A percentile compares a stretch with the other conserved stretches of the same genome.
Evolutionary conservation across 2,113 vertebrate species (phyloP).

Genomic region (Oncorhynchus tshawytscha): DNA sequence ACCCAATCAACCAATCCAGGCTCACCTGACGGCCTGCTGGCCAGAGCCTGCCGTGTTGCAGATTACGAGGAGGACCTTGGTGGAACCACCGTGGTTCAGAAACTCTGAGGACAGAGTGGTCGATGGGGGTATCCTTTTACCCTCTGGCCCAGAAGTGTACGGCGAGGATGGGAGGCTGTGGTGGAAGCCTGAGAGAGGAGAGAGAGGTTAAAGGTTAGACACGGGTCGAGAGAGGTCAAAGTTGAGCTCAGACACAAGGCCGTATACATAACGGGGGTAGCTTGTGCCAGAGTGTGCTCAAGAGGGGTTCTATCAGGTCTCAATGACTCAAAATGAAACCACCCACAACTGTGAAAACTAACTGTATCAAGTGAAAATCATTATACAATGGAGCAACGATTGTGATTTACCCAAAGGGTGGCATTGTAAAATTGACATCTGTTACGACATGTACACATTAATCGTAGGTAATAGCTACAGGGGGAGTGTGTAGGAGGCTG

Average conservation of each 20-base stretch:
- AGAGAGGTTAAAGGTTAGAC: slow-evolving; percentile 12
- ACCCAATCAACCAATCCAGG: not conserved
- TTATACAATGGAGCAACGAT: slow-evolving; percentile 7
- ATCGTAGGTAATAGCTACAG: slow-evolving; percentile 31
- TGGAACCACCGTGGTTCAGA: slow-evolving; percentile 63
- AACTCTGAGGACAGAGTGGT: slow-evolving; percentile 76
- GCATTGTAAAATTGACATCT: slow-evolving; percentile 22
- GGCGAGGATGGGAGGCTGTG: slow-evolving; percentile 80
- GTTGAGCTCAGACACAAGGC: no score
- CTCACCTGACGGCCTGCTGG: slow-evolving; percentile 81
- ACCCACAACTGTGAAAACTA: not conserved
- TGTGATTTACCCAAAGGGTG: slow-evolving; percentile 21
- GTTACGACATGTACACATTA: not conserved
- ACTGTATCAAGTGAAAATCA: not conserved
- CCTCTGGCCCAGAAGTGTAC: slow-evolving; percentile 56
- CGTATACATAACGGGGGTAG: no score
- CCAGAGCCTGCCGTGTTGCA: slow-evolving; percentile 81
- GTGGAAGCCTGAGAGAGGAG: slow-evolving; percentile 69
- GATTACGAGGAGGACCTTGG: slow-evolving; percentile 81
- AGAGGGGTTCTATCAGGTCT: no score
- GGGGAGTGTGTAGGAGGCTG: slow-evolving; percentile 19
- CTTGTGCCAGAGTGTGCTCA: no score
- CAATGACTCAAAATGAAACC: no score
- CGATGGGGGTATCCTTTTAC: slow-evolving; percentile 58
- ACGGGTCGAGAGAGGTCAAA: no score